These are phyloP conservation scores for Leptopilina myrica DNA, from an alignment of 2,888 invertebrate genomes.

Conservation along the genomic window DNA sequence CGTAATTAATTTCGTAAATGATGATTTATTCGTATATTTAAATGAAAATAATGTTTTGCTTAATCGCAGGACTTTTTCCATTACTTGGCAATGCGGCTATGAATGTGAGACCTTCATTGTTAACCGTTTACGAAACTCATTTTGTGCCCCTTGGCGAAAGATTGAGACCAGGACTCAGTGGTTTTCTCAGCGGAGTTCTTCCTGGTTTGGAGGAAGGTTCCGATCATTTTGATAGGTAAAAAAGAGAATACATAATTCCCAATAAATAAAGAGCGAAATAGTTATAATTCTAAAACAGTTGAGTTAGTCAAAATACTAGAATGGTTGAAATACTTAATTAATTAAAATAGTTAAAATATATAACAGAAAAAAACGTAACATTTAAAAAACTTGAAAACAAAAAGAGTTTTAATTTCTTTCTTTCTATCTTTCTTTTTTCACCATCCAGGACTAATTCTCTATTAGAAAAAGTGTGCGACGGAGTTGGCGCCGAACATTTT, in stretches of 20 bases:
- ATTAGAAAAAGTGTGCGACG: conserved; percentile 85
- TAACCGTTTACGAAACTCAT: conserved; percentile 91
- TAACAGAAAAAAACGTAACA: too few species aligned
- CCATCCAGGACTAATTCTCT: conserved; percentile 80
- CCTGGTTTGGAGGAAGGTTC: conserved; percentile 93
- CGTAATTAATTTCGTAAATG: too few species aligned
- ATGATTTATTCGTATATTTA: not conserved
- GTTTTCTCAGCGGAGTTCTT: conserved; percentile 91
- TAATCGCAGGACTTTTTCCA: conserved; percentile 87
- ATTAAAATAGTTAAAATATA: too few species aligned
- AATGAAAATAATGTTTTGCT: conserved; percentile 49
- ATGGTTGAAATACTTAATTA: too few species aligned
- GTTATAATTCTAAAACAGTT: too few species aligned
- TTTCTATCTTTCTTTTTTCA: not conserved
- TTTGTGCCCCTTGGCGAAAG: conserved; percentile 89
- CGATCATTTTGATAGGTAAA: conserved; percentile 87
- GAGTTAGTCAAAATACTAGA: too few species aligned
- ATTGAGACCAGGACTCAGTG: conserved; percentile 88
- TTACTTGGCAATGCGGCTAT: conserved; percentile 91
- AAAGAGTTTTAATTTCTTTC: not conserved
- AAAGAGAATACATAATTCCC: not conserved
- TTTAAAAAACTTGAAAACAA: conserved; percentile 8
- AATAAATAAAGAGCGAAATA: not conserved
- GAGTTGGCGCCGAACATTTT: conserved; percentile 87
- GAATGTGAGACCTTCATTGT: conserved; percentile 89